Conservation (phyloP, 2,888 invertebrate genomes). For the Eledone cirrhosa region DNA sequence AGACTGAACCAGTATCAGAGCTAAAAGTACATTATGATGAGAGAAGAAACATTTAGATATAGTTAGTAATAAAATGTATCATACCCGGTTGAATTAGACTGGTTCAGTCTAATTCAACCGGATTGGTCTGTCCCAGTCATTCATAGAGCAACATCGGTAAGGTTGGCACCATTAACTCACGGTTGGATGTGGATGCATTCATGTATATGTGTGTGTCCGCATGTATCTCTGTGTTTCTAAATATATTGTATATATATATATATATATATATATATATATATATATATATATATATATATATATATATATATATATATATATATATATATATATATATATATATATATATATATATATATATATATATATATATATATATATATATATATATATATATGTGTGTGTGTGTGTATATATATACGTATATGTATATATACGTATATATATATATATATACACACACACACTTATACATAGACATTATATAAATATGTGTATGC, state of each 20-base stretch:
- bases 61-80: too few relatives aligned
- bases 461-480: background rate
- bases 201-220: too few relatives aligned
- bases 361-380: slow-evolving; percentile 23
- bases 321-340: slow-evolving; percentile 18
- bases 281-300: background rate
- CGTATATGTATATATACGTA: background rate
- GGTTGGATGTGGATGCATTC: too few relatives aligned
- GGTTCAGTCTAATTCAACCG: too few relatives aligned
- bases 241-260: too few relatives aligned
- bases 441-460: background rate
- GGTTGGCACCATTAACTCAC: too few relatives aligned
- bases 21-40: too few relatives aligned
- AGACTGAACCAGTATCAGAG: too few relatives aligned
- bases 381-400: background rate
- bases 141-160: too few relatives aligned
- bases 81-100: too few relatives aligned
- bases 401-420: background rate
- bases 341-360: background rate
- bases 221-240: background rate
- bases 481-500: background rate
- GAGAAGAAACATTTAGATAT: too few relatives aligned
- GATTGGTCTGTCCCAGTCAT: too few relatives aligned
- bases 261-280: background rate
- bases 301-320: background rate